Percentiles rank a stretch among this genome's conserved stretches.
Conservation (phyloP, 2,888 invertebrate genomes). For the Lithosia quadra region DNA sequence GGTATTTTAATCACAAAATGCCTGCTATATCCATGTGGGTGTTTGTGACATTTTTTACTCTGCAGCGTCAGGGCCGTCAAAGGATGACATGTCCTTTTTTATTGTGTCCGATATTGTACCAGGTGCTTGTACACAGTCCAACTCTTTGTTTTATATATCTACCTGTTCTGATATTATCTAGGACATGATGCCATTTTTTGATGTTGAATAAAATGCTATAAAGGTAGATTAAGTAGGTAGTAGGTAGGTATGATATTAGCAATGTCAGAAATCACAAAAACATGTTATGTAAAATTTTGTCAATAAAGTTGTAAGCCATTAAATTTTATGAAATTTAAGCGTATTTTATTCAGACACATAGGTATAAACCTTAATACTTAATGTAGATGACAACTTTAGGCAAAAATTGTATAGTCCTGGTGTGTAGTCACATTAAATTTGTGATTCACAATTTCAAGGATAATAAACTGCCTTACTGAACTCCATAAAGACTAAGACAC, state of each 20-base stretch:
- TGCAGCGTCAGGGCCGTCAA: constrained; percentile 60
- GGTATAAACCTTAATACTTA: not conserved
- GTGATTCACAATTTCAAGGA: too few species aligned
- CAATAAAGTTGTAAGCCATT: not conserved
- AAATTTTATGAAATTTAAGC: not conserved
- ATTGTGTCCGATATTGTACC: constrained; percentile 45
- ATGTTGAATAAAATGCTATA: not conserved
- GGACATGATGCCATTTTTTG: not conserved
- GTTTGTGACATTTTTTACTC: constrained; percentile 70
- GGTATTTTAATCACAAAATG: constrained; percentile 77
- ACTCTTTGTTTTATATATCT: constrained; percentile 29
- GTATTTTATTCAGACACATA: not conserved
- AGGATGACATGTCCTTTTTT: constrained; percentile 56
- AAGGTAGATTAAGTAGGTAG: not conserved
- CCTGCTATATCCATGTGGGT: constrained; percentile 58
- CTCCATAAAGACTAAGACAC: too few species aligned
- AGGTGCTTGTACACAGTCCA: constrained; percentile 24
- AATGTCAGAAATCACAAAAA: not conserved
- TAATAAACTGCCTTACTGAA: too few species aligned
- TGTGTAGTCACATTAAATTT: too few species aligned
- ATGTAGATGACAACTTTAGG: too few species aligned
- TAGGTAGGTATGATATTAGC: not conserved
- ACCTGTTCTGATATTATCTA: constrained; percentile 4
- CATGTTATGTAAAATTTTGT: not conserved
- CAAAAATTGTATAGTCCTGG: too few species aligned